A percentile compares a stretch with the other conserved stretches of the same genome.
Conservation (phyloP, 2,113 vertebrate species). For the Cavia aperea region DNA sequence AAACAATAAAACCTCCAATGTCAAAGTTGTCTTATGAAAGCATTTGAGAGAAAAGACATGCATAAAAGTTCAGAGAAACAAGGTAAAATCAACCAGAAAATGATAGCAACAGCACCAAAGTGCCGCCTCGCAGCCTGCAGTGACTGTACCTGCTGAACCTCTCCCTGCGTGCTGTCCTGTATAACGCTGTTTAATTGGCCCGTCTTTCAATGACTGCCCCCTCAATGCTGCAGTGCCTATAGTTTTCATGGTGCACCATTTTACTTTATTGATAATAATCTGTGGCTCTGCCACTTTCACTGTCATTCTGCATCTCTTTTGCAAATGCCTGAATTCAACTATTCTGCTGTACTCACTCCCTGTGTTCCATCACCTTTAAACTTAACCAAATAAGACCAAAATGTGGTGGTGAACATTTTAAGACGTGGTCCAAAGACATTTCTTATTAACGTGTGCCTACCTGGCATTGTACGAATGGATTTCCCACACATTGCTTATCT, state of each 20-base stretch:
- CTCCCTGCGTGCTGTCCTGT: not conserved
- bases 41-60: not conserved
- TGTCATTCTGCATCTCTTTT: not conserved
- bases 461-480: not conserved
- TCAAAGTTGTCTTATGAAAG: not conserved
- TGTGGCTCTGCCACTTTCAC: not conserved
- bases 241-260: not conserved
- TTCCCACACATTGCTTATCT: not conserved
- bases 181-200: not conserved
- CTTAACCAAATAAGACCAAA: not conserved
- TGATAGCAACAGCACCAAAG: not conserved
- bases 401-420: not conserved
- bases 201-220: not conserved
- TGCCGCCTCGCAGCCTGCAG: not conserved
- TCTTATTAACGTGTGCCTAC: not conserved
- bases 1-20: not conserved
- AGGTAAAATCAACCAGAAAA: not conserved
- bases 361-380: not conserved
- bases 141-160: not conserved
- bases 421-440: not conserved
- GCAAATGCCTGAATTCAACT: not conserved
- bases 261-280: not conserved
- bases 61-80: not conserved
- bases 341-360: not conserved
- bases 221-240: not conserved